Percentiles rank a stretch among this genome's conserved stretches.
phyloP scores from a whole-genome alignment of 2,797 vertebrate genomes.

The Rhadinocentrus ornatus region DNA sequence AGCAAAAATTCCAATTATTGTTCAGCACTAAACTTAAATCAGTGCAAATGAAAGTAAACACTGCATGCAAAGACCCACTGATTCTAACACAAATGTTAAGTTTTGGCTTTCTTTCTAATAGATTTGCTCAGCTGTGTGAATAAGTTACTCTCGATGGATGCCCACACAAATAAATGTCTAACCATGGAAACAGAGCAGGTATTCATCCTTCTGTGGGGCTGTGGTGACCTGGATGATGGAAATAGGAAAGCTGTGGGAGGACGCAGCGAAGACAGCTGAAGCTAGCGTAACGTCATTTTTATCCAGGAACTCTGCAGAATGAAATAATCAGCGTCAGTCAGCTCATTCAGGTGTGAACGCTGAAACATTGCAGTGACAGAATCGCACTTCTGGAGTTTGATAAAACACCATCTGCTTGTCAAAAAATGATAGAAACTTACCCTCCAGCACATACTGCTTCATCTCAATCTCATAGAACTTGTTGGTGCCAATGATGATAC shows the following conservation, averaged over 20 bases:
- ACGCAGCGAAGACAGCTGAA: slow-evolving; percentile 94
- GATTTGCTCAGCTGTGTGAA: neutral
- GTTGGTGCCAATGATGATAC: slow-evolving; percentile 97
- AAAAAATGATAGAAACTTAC: slow-evolving; percentile 70
- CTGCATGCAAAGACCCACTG: neutral
- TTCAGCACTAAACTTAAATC: neutral
- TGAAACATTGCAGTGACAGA: slow-evolving; percentile 11
- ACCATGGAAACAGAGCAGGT: slow-evolving; percentile 98
- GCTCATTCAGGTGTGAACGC: slow-evolving; percentile 19
- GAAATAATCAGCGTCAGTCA: slow-evolving; percentile 18
- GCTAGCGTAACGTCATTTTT: slow-evolving; percentile 96
- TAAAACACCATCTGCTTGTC: slow-evolving; percentile 18
- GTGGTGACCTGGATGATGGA: slow-evolving; percentile 96
- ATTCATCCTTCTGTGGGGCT: slow-evolving; percentile 93
- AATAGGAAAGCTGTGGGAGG: slow-evolving; percentile 97
- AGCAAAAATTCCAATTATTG: slow-evolving; percentile 10
- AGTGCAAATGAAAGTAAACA: neutral
- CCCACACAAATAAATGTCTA: slow-evolving; percentile 28
- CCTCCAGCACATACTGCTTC: slow-evolving; percentile 98
- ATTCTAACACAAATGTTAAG: neutral
- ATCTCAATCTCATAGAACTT: slow-evolving; percentile 99
- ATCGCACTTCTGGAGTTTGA: slow-evolving; percentile 7
- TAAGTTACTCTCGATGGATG: neutral
- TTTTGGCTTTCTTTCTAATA: neutral
- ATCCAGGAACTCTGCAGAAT: slow-evolving; percentile 92